Percentiles rank a stretch among this genome's conserved stretches.
Evolutionary conservation across 2,113 vertebrate genomes (phyloP).

Genomic region (Chrysemys picta): DNA sequence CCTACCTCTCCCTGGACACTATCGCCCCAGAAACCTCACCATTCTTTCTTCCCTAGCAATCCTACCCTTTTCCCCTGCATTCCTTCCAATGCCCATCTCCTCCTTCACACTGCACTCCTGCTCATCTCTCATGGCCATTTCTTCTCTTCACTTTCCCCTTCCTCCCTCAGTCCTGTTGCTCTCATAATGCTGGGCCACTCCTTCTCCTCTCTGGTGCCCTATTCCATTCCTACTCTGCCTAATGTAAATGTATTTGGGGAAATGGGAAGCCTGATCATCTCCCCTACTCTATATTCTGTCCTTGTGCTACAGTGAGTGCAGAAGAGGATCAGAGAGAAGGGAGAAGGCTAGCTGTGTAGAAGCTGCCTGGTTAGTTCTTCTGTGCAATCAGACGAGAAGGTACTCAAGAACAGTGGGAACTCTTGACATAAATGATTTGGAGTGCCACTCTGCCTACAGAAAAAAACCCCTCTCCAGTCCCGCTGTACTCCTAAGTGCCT

Average conservation of each 20-base stretch:
- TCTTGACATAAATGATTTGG: background rate
- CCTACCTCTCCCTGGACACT: background rate
- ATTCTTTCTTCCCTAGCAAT: background rate
- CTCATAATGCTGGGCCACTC: background rate
- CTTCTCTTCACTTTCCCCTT: background rate
- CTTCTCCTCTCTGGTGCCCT: background rate
- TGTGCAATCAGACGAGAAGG: background rate
- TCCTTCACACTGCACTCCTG: background rate
- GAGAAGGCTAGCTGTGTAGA: background rate
- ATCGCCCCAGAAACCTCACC: background rate
- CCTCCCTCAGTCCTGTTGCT: background rate
- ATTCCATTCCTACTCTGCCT: background rate
- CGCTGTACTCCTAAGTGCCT: background rate
- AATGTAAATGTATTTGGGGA: background rate
- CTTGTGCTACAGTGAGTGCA: background rate
- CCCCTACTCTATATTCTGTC: background rate
- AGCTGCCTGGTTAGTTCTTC: background rate
- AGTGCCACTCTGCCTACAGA: background rate
- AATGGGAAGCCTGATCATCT: background rate
- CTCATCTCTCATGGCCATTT: background rate
- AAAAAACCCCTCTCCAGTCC: background rate
- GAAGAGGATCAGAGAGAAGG: background rate
- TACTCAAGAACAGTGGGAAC: background rate
- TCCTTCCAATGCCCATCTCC: background rate
- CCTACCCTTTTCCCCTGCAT: background rate